Conservation (phyloP, 2,113 vertebrate species). For the Paedocypris sp. region DNA sequence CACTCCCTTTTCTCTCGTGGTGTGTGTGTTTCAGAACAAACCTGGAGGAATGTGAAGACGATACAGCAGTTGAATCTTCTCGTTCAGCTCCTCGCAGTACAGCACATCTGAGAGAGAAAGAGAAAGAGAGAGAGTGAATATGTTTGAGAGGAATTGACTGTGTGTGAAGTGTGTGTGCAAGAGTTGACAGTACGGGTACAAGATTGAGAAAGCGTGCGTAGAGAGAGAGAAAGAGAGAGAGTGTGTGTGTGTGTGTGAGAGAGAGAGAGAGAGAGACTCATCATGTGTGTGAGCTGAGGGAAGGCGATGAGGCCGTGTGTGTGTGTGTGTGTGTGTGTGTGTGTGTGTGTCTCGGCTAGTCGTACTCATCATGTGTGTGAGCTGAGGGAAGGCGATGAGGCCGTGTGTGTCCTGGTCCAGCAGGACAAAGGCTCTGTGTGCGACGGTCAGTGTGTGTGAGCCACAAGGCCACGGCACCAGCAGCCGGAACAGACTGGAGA, state of each 20-base stretch:
- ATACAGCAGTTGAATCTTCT: constrained; percentile 83
- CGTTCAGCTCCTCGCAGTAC: constrained; percentile 90
- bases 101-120: constrained; percentile 66
- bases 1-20: background rate
- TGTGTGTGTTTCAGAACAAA: constrained; percentile 43
- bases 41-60: constrained; percentile 87
- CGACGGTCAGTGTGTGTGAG: constrained; percentile 65
- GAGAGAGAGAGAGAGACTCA: too few relatives aligned
- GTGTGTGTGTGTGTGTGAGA: too few relatives aligned
- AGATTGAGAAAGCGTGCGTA: too few relatives aligned
- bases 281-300: constrained; percentile 69
- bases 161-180: too few relatives aligned
- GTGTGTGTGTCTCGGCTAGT: too few relatives aligned
- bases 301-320: too few relatives aligned
- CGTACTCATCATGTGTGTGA: constrained; percentile 78
- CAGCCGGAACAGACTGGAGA: constrained; percentile 71
- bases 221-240: too few relatives aligned
- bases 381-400: constrained; percentile 75
- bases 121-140: background rate
- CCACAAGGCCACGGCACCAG: constrained; percentile 75
- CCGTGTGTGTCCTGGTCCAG: constrained; percentile 71
- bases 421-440: constrained; percentile 75
- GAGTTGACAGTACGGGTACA: too few relatives aligned
- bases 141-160: too few relatives aligned
- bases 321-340: too few relatives aligned